These are phyloP conservation scores for Leptonema lineaticorne DNA, from an alignment of 1,140 invertebrate species.

Conservation along the genomic window DNA sequence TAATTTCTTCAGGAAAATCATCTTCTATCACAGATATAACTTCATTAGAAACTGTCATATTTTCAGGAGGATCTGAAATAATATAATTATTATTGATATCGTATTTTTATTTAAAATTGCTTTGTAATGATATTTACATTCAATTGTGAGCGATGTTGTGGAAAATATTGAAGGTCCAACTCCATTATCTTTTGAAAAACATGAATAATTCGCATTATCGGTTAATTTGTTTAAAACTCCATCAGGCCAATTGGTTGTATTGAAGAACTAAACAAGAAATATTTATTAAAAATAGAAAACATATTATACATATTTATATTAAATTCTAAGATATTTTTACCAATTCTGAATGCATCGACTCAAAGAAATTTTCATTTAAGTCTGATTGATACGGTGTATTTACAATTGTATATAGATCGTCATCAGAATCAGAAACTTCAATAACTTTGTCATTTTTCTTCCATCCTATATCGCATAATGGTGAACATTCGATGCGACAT, in stretches of 20 bases:
- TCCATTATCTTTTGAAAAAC: constrained; percentile 70
- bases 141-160: constrained; percentile 78
- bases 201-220: constrained; percentile 83
- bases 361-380: constrained; percentile 76
- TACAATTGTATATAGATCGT: constrained; percentile 65
- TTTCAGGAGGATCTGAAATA: constrained; percentile 78
- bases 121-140: constrained; percentile 70
- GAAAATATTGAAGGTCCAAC: constrained; percentile 75
- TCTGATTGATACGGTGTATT: constrained; percentile 66
- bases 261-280: constrained; percentile 58
- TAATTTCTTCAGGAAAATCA: constrained; percentile 71
- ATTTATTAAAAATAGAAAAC: not conserved
- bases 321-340: constrained; percentile 50
- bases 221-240: constrained; percentile 70
- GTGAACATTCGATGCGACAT: constrained; percentile 86
- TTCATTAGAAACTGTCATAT: constrained; percentile 72
- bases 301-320: not conserved
- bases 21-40: constrained; percentile 76
- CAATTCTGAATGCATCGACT: constrained; percentile 80
- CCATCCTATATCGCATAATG: constrained; percentile 82
- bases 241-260: constrained; percentile 79
- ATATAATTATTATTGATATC: not conserved
- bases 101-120: not conserved
- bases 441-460: constrained; percentile 62
- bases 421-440: constrained; percentile 59